phyloP scores from a whole-genome alignment of 2,888 invertebrate genomes.

The Acleris literana region DNA sequence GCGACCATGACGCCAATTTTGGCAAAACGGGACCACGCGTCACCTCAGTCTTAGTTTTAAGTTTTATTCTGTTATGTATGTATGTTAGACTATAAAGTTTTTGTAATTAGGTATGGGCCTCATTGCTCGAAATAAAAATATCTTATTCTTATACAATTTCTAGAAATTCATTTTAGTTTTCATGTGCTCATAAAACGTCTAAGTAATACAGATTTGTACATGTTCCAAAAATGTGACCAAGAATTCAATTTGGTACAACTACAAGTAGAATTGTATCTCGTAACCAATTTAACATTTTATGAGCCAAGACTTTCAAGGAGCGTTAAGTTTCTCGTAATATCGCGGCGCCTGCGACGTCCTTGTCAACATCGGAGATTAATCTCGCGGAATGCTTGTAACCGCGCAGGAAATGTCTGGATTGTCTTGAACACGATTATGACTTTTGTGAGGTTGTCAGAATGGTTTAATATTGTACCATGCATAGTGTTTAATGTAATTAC shows the following conservation, averaged over 20 bases:
- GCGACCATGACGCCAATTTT: no score
- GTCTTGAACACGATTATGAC: neutral
- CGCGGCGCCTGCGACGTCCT: neutral
- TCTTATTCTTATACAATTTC: no score
- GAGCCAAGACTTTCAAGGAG: slow-evolving; percentile 1
- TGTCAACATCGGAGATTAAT: slow-evolving; percentile 3
- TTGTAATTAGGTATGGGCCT: no score
- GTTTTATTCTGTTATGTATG: no score
- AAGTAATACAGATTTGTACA: no score
- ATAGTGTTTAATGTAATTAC: neutral
- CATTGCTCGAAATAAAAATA: no score
- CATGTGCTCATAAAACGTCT: no score
- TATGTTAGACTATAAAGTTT: no score
- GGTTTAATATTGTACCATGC: neutral
- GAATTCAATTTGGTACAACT: neutral
- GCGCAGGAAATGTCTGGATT: neutral
- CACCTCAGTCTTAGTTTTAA: no score
- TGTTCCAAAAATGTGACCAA: no score
- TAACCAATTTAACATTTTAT: neutral
- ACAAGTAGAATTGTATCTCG: neutral
- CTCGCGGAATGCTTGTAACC: neutral
- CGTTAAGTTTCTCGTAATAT: slow-evolving; percentile 5
- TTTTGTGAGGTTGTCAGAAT: neutral
- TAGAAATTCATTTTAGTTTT: no score
- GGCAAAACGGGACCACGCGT: no score